Conservation (phyloP, 2,888 invertebrate species). For the Drosophila phalerata region DNA sequence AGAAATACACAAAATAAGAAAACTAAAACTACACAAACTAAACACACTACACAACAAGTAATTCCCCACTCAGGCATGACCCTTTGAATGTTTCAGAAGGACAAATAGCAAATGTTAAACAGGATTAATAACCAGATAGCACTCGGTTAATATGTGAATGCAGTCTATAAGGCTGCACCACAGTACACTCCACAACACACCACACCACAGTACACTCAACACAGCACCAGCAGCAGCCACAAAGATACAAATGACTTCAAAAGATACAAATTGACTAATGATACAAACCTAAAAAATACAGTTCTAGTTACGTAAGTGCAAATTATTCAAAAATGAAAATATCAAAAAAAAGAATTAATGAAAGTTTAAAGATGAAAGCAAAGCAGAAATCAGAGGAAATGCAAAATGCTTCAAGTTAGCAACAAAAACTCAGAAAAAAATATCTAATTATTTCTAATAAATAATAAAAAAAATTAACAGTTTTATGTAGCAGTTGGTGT, state of each 20-base stretch:
- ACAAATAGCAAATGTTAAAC: constrained; percentile 59
- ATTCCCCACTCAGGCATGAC: constrained; percentile 72
- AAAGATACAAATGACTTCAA: constrained; percentile 70
- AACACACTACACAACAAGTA: constrained; percentile 33
- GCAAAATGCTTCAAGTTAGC: constrained; percentile 62
- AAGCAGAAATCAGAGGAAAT: constrained; percentile 21
- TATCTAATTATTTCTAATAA: constrained; percentile 24
- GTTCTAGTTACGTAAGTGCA: constrained; percentile 54
- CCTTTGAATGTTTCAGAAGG: constrained; percentile 68
- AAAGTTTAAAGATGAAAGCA: constrained; percentile 9
- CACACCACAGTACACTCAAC: constrained; percentile 67
- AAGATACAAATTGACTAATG: constrained; percentile 29
- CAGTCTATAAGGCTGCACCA: constrained; percentile 23
- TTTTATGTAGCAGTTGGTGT: constrained; percentile 71
- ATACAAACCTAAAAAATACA: constrained; percentile 27
- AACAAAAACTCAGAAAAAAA: constrained; percentile 58
- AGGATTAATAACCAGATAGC: constrained; percentile 30
- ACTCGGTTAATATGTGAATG: constrained; percentile 45
- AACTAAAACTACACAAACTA: constrained; percentile 18
- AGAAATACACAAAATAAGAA: constrained; percentile 15
- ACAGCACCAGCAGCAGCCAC: constrained; percentile 55
- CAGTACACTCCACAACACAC: neutral
- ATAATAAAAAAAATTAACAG: constrained; percentile 48
- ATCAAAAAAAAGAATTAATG: constrained; percentile 7
- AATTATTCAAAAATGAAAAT: constrained; percentile 48